Evolutionary conservation across 1,140 invertebrate genomes (phyloP).

Genomic region (Nephotettix cincticeps): DNA sequence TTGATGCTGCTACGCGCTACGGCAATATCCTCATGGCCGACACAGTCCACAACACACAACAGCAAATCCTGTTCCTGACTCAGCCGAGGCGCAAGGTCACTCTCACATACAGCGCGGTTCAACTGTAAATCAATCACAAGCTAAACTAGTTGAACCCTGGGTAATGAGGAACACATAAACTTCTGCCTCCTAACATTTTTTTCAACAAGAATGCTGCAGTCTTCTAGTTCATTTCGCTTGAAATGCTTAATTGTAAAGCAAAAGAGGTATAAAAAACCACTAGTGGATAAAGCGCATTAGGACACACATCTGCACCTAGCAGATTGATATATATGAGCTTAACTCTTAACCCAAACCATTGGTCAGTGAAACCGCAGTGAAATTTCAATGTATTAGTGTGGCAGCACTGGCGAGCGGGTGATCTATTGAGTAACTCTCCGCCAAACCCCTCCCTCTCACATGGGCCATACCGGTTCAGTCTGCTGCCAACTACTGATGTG

Average conservation of each 20-base stretch:
- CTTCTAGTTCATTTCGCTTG: background rate
- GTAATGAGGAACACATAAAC: background rate
- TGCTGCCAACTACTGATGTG: too few relatives aligned
- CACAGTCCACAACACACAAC: constrained; percentile 53
- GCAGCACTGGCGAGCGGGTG: too few relatives aligned
- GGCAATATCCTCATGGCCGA: constrained; percentile 57
- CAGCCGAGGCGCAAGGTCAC: constrained; percentile 45
- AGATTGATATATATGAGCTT: too few relatives aligned
- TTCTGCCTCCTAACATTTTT: background rate
- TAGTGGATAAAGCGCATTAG: too few relatives aligned
- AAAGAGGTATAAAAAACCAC: too few relatives aligned
- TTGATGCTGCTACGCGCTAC: constrained; percentile 59
- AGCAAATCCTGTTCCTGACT: constrained; percentile 55
- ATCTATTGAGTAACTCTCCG: too few relatives aligned
- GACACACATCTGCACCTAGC: too few relatives aligned
- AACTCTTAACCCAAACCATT: too few relatives aligned
- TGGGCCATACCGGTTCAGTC: too few relatives aligned
- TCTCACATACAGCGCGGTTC: constrained; percentile 19
- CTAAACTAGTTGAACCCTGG: background rate
- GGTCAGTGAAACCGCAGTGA: too few relatives aligned
- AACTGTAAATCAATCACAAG: constrained; percentile 27
- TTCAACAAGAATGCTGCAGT: background rate
- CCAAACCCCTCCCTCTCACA: too few relatives aligned
- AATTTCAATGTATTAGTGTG: too few relatives aligned
- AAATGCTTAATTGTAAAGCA: background rate